A percentile compares a stretch with the other conserved stretches of the same genome.
Evolutionary conservation across 1,140 invertebrate species (phyloP).

Genomic region (Drosophila dunni): DNA sequence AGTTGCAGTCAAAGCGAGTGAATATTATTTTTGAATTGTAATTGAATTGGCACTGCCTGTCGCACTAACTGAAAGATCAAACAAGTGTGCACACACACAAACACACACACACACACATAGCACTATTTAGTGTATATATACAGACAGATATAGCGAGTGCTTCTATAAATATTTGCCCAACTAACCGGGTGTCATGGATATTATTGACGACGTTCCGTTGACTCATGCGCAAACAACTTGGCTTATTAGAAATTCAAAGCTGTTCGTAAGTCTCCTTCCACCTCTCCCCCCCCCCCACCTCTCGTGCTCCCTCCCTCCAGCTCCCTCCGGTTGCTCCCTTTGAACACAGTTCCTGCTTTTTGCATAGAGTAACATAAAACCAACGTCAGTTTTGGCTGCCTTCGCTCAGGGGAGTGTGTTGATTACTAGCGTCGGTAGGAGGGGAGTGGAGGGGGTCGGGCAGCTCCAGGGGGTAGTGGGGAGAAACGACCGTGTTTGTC

Average conservation of each 20-base stretch:
- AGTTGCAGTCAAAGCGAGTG: slow-evolving; percentile 15
- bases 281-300: neutral
- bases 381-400: slow-evolving; percentile 35
- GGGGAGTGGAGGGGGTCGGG: neutral
- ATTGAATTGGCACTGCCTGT: slow-evolving; percentile 47
- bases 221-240: slow-evolving; percentile 81
- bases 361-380: slow-evolving; percentile 68
- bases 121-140: neutral
- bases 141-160: slow-evolving; percentile 39
- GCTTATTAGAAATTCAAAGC: slow-evolving; percentile 81
- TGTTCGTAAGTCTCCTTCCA: slow-evolving; percentile 15
- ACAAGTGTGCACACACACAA: slow-evolving; percentile 44
- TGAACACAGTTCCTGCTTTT: neutral
- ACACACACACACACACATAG: slow-evolving; percentile 10
- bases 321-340: slow-evolving; percentile 13
- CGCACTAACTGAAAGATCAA: slow-evolving; percentile 64
- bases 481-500: slow-evolving; percentile 5
- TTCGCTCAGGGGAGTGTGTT: neutral
- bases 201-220: slow-evolving; percentile 72
- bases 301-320: neutral
- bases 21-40: slow-evolving; percentile 36
- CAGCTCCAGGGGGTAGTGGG: neutral
- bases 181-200: slow-evolving; percentile 75
- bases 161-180: slow-evolving; percentile 81
- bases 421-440: neutral